A percentile compares a stretch with the other conserved stretches of the same genome.
Conservation (phyloP, 2,113 vertebrate genomes). For the Pycnonotus jocosus region DNA sequence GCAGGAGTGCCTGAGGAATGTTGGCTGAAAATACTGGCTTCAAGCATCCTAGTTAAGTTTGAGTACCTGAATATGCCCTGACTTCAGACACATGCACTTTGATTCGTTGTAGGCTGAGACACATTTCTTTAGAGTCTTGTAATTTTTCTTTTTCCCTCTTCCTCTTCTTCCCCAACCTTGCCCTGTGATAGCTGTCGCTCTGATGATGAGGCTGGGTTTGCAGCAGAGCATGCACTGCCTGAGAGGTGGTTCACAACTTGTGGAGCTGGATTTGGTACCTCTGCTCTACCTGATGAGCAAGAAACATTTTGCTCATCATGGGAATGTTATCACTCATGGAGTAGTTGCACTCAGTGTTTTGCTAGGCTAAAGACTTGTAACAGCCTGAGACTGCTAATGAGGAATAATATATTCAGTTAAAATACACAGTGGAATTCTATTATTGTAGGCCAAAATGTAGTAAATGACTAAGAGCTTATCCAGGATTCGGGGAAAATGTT, state of each 20-base stretch:
- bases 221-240: background rate
- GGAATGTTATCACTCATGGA: background rate
- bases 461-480: background rate
- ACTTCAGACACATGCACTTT: fast-evolving
- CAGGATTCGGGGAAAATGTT: background rate
- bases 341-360: background rate
- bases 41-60: background rate
- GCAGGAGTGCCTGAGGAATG: background rate
- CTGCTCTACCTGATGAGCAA: background rate
- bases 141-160: background rate
- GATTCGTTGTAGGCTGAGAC: background rate
- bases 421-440: background rate
- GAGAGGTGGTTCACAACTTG: background rate
- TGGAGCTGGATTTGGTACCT: background rate
- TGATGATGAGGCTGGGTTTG: fast-evolving
- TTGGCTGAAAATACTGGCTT: background rate
- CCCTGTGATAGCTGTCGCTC: fast-evolving
- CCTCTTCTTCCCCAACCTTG: background rate
- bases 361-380: background rate
- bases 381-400: slow-evolving; percentile 5
- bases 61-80: background rate
- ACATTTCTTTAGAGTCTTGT: background rate
- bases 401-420: background rate
- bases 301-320: background rate
- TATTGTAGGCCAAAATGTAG: background rate